These are phyloP conservation scores for Drosophila littoralis DNA, from an alignment of 1,140 invertebrate species.

Conservation along the genomic window DNA sequence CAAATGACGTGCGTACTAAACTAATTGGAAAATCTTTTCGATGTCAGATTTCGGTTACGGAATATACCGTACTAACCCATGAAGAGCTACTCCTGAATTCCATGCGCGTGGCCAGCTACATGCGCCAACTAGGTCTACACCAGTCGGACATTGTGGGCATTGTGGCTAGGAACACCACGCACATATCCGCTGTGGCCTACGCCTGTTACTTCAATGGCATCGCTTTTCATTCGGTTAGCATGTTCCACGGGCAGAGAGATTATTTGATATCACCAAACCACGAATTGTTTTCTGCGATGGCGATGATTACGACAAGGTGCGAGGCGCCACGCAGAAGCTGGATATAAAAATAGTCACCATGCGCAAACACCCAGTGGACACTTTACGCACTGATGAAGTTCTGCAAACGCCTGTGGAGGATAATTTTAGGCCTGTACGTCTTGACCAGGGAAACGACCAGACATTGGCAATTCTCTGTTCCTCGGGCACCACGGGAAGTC, in stretches of 20 bases:
- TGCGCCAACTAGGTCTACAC: constrained; percentile 6
- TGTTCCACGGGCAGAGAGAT: background rate
- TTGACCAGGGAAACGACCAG: constrained; percentile 58
- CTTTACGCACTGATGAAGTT: constrained; percentile 44
- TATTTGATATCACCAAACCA: constrained; percentile 41
- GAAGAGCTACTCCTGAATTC: constrained; percentile 31
- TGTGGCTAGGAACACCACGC: constrained; percentile 34
- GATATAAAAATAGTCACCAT: constrained; percentile 54
- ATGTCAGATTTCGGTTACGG: constrained; percentile 33
- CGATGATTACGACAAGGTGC: constrained; percentile 48
- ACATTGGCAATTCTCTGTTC: constrained; percentile 85
- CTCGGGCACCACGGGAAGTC: constrained; percentile 90
- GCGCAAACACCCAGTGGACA: constrained; percentile 28
- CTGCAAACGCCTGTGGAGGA: constrained; percentile 30
- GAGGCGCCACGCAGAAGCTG: constrained; percentile 21
- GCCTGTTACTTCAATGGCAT: constrained; percentile 45
- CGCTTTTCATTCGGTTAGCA: constrained; percentile 22
- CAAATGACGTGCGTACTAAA: background rate
- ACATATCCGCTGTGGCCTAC: constrained; percentile 32
- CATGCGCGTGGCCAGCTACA: constrained; percentile 23
- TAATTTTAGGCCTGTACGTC: constrained; percentile 21
- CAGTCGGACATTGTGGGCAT: constrained; percentile 40
- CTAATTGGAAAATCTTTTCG: background rate
- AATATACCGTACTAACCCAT: constrained; percentile 24
- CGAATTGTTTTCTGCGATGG: constrained; percentile 56